Conservation (phyloP, 2,113 vertebrate species). For the Cisticola juncidis region DNA sequence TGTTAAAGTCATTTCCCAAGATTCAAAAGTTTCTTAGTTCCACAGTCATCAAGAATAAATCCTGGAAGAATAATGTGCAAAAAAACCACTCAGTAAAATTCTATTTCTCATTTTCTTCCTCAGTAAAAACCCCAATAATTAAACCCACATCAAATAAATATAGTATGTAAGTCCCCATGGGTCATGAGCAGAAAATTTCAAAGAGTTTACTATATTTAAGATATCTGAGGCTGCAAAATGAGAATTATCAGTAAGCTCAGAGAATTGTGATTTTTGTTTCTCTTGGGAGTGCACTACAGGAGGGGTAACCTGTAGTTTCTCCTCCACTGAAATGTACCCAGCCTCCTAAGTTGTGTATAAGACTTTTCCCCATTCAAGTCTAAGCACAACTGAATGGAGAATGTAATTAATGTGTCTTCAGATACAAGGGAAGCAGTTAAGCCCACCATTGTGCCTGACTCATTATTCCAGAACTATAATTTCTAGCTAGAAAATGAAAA, state of each 20-base stretch:
- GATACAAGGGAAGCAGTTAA: neutral
- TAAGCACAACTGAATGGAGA: neutral
- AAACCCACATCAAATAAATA: neutral
- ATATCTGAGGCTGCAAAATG: neutral
- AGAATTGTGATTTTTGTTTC: neutral
- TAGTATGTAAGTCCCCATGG: fast-evolving
- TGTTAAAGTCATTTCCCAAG: neutral
- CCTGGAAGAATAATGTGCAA: neutral
- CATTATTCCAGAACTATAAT: neutral
- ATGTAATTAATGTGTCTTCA: neutral
- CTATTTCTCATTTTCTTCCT: neutral
- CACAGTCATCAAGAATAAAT: neutral
- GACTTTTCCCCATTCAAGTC: neutral
- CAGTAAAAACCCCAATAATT: neutral
- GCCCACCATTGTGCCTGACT: neutral
- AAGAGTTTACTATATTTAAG: neutral
- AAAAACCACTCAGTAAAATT: neutral
- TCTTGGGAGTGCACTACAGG: neutral
- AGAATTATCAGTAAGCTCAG: neutral
- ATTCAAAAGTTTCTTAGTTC: neutral
- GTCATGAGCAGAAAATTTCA: neutral
- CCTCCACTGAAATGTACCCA: neutral
- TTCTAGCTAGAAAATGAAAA: neutral
- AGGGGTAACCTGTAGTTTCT: neutral
- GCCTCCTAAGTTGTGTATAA: neutral